Evolutionary conservation across 2,888 invertebrate genomes (phyloP).

Genomic region (Conomelus anceps): DNA sequence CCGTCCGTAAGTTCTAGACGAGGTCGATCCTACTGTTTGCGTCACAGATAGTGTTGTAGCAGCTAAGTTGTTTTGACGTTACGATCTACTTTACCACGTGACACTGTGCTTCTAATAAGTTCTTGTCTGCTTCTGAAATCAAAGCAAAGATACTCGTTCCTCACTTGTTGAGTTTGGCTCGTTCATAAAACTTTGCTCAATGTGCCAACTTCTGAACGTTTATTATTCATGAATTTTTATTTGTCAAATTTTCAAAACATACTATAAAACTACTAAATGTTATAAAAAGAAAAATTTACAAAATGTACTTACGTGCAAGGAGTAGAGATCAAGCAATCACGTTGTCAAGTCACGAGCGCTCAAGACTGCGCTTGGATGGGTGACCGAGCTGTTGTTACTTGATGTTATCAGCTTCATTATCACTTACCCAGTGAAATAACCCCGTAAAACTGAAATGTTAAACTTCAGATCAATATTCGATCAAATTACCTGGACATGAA

Average conservation of each 20-base stretch:
- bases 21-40: neutral
- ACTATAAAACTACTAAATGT: neutral
- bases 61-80: neutral
- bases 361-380: no score
- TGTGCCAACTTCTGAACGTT: neutral
- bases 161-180: neutral
- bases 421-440: no score
- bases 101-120: neutral
- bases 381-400: no score
- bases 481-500: no score
- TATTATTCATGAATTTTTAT: neutral
- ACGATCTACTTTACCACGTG: neutral
- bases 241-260: neutral
- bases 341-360: no score
- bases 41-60: neutral
- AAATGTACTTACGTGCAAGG: no score
- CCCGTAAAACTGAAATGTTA: no score
- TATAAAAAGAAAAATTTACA: no score
- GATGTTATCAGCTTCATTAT: no score
- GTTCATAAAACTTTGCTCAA: neutral
- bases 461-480: no score
- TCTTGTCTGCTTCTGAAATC: neutral
- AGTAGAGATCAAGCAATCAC: no score
- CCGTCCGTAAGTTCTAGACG: neutral
- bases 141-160: neutral